Conservation (phyloP, 2,797 vertebrate genomes). For the Tamandua tetradactyla region DNA sequence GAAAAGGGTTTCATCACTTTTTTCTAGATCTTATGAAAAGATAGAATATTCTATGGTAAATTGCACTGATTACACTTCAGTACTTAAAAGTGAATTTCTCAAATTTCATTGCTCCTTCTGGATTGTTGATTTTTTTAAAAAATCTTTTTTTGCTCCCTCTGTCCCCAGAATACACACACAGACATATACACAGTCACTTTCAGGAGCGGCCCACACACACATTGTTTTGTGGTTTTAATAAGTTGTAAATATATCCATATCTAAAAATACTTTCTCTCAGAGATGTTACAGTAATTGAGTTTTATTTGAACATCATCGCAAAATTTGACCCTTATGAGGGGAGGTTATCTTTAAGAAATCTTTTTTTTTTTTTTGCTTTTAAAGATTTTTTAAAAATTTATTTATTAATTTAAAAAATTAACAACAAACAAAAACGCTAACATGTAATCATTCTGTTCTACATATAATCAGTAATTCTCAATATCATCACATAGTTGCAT, state of each 20-base stretch:
- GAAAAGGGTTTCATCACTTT: not conserved
- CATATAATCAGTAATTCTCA: too few species aligned
- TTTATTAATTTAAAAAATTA: too few species aligned
- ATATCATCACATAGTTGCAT: too few species aligned
- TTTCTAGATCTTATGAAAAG: not conserved
- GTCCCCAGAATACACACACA: not conserved
- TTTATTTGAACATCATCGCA: not conserved
- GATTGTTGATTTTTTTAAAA: not conserved
- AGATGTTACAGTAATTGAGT: not conserved
- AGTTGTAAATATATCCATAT: not conserved
- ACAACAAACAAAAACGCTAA: too few species aligned
- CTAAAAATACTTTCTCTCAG: constrained; percentile 3
- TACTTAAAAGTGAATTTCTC: not conserved
- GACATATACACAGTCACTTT: not conserved
- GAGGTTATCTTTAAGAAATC: not conserved
- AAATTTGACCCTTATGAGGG: not conserved
- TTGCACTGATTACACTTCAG: not conserved
- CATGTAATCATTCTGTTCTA: too few species aligned
- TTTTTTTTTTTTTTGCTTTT: too few species aligned
- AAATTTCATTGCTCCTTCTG: not conserved
- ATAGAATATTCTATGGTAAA: not conserved
- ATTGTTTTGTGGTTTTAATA: constrained; percentile 1
- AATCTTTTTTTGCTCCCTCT: not conserved
- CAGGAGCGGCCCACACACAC: not conserved
- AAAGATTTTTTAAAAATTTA: too few species aligned